phyloP scores from a whole-genome alignment of 2,113 vertebrate genomes.

The Elaphurus davidianus region DNA sequence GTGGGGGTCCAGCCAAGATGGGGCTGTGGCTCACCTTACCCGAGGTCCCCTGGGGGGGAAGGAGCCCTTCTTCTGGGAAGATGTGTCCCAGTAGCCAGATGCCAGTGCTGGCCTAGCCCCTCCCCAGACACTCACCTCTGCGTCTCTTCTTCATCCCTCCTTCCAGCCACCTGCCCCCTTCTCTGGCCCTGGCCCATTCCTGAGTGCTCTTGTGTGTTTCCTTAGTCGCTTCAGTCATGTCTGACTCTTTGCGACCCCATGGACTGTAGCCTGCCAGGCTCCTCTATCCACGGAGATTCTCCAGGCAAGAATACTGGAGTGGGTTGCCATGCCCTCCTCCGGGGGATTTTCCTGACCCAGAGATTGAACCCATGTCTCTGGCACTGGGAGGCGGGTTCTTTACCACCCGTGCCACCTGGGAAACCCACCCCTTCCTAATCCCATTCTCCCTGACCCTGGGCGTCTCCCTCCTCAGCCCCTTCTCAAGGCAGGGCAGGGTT shows the following conservation, averaged over 20 bases:
- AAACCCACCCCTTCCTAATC: neutral
- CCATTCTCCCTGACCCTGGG: neutral
- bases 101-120: neutral
- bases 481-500: neutral
- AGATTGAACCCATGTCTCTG: neutral
- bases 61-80: neutral
- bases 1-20: neutral
- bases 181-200: no score
- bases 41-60: neutral
- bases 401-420: neutral
- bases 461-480: neutral
- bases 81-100: neutral
- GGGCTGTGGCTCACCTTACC: neutral
- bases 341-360: neutral
- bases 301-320: neutral
- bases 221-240: neutral
- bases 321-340: neutral
- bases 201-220: neutral
- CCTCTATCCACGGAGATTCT: neutral
- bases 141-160: neutral
- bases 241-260: neutral
- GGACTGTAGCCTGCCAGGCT: neutral
- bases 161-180: neutral
- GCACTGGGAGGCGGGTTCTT: neutral
- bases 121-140: neutral